Evolutionary conservation across 2,113 vertebrate genomes (phyloP).

Genomic region (Labeo catla): DNA sequence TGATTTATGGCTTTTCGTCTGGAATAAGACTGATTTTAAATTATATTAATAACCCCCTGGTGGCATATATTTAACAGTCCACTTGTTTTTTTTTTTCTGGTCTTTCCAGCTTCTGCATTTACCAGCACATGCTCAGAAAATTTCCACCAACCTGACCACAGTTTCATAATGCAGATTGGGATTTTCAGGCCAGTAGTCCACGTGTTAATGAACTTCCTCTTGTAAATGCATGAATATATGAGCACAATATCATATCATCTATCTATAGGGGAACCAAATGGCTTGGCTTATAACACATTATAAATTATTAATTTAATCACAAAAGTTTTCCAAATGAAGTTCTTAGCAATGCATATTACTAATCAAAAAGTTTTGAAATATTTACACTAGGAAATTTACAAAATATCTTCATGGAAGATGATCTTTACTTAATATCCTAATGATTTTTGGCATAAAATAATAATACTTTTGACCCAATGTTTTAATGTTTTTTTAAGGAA

Average conservation of each 20-base stretch:
- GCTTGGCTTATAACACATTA: not conserved
- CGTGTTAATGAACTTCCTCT: not conserved
- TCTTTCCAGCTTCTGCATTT: not conserved
- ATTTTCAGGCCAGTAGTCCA: not conserved
- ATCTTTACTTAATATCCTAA: no score
- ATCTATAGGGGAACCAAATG: not conserved
- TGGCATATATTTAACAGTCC: not conserved
- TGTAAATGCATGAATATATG: not conserved
- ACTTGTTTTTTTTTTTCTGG: not conserved
- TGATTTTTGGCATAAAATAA: no score
- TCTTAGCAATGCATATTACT: no score
- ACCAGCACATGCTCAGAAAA: not conserved
- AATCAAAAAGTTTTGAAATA: no score
- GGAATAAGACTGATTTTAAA: not conserved
- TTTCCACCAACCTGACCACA: not conserved
- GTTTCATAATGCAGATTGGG: not conserved
- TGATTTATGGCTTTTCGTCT: not conserved
- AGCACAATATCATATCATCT: not conserved
- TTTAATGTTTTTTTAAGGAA: no score
- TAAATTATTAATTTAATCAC: not conserved
- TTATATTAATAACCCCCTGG: not conserved
- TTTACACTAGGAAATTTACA: no score
- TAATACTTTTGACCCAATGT: no score
- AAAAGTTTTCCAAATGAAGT: no score
- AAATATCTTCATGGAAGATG: no score